phyloP scores from a whole-genome alignment of 1,140 invertebrate genomes.

The Agraylea sexmaculata region DNA sequence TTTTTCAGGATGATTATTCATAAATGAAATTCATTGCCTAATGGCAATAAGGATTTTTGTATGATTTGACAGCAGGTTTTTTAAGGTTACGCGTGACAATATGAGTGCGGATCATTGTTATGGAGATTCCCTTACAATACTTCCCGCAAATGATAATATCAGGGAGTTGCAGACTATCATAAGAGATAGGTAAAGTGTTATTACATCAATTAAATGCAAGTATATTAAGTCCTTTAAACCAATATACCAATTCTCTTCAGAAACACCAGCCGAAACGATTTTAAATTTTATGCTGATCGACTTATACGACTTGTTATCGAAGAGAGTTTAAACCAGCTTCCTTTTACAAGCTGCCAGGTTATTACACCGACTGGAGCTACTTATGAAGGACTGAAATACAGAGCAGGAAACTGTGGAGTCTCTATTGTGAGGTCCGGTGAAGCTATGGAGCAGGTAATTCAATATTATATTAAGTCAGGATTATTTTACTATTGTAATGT shows the following conservation, averaged over 20 bases:
- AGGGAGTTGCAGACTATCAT: constrained; percentile 91
- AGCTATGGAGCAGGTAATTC: constrained; percentile 85
- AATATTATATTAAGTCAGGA: neutral
- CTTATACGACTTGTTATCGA: constrained; percentile 93
- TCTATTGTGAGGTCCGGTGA: constrained; percentile 91
- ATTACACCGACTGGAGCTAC: constrained; percentile 83
- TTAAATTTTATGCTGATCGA: constrained; percentile 96
- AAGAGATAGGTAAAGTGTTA: constrained; percentile 68
- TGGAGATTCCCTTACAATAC: constrained; percentile 66
- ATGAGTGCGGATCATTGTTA: constrained; percentile 35
- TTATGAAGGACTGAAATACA: constrained; percentile 87
- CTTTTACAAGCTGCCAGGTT: constrained; percentile 79
- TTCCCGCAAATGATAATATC: constrained; percentile 78
- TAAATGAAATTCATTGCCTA: neutral
- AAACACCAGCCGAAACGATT: constrained; percentile 87
- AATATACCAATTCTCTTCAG: constrained; percentile 45
- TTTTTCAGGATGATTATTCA: constrained; percentile 2
- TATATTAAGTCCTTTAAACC: constrained; percentile 8
- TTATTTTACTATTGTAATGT: constrained; percentile 4
- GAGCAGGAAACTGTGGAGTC: constrained; percentile 97
- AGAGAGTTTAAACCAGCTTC: constrained; percentile 94
- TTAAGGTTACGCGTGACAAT: neutral
- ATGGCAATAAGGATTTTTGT: neutral
- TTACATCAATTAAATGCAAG: neutral
- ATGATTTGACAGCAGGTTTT: neutral